These are phyloP conservation scores for Bradypus variegatus DNA, from an alignment of 2,797 vertebrate species.

Conservation along the genomic window DNA sequence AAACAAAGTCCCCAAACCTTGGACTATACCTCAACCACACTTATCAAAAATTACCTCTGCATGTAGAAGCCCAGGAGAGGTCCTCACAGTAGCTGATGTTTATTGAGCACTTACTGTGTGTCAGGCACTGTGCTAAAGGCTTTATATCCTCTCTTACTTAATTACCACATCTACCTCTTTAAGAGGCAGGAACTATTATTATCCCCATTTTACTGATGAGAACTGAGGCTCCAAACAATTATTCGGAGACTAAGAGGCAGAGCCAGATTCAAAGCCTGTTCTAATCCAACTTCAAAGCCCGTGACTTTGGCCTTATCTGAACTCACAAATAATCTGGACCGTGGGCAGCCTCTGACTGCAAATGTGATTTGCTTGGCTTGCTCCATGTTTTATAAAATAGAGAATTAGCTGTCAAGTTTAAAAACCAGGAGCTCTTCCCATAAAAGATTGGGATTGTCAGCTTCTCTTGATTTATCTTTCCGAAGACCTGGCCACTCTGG, in stretches of 20 bases:
- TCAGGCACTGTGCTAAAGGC: background rate
- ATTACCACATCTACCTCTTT: background rate
- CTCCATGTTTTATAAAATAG: background rate
- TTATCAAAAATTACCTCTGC: background rate
- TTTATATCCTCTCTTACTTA: background rate
- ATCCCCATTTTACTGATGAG: background rate
- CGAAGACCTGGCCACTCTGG: background rate
- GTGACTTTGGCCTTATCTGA: background rate
- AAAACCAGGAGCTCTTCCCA: background rate
- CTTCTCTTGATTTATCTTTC: slow-evolving; percentile 4
- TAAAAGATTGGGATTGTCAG: background rate
- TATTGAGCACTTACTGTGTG: background rate
- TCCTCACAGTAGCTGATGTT: background rate
- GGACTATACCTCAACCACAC: background rate
- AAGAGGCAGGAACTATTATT: background rate
- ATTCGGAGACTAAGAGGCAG: background rate
- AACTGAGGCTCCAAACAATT: background rate
- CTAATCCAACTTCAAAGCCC: background rate
- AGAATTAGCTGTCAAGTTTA: background rate
- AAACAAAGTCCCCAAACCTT: background rate
- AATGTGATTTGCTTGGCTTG: background rate
- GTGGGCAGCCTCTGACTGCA: background rate
- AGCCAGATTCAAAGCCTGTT: background rate
- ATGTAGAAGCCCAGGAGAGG: background rate
- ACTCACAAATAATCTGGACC: background rate